Conservation (phyloP, 2,113 vertebrate genomes). For the Lamprologus callipterus region DNA sequence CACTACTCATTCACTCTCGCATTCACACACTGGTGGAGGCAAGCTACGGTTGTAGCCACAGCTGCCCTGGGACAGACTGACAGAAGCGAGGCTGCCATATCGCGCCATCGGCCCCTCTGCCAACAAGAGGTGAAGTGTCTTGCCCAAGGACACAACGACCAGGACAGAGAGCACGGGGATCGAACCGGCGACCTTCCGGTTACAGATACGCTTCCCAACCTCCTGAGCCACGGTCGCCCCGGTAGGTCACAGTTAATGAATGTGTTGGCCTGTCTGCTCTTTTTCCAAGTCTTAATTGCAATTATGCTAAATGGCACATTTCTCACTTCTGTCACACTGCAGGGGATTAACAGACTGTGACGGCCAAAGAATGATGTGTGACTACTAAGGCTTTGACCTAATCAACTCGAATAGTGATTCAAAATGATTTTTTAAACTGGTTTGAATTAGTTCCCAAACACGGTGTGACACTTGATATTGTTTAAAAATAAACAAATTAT, state of each 20-base stretch:
- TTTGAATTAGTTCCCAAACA: neutral
- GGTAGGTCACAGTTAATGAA: neutral
- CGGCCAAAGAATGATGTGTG: neutral
- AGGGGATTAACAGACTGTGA: neutral
- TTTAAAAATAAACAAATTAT: neutral
- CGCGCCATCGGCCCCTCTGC: too few relatives aligned
- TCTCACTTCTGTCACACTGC: neutral
- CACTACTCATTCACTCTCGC: too few relatives aligned
- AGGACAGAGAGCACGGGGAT: too few relatives aligned
- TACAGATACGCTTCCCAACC: too few relatives aligned
- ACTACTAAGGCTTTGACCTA: neutral
- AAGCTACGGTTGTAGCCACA: too few relatives aligned
- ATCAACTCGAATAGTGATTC: neutral
- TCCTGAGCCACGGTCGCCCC: too few relatives aligned
- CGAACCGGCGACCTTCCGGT: too few relatives aligned
- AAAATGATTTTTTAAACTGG: neutral
- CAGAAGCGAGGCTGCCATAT: too few relatives aligned
- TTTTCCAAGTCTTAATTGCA: neutral
- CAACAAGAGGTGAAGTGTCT: too few relatives aligned
- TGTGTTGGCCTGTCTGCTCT: rapidly evolving
- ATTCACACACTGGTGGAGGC: too few relatives aligned
- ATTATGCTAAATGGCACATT: neutral
- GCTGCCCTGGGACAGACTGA: too few relatives aligned
- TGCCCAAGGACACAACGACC: too few relatives aligned
- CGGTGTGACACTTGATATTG: neutral